phyloP scores from a whole-genome alignment of 2,797 vertebrate species.

The Holocentrus rufus region DNA sequence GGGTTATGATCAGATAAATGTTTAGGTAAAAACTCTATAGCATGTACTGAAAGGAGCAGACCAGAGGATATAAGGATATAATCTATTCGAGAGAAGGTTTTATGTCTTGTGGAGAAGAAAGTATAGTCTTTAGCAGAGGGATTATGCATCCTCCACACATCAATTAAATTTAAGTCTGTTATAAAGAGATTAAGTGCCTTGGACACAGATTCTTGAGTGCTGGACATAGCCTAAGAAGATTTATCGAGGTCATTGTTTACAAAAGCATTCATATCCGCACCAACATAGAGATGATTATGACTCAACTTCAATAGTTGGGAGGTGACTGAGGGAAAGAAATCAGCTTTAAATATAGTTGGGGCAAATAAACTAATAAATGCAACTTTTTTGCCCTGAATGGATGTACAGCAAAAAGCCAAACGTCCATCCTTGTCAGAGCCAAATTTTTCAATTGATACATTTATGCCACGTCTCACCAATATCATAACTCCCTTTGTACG shows the following conservation, averaged over 20 bases:
- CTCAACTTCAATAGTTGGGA: neutral
- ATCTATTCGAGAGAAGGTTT: conserved; percentile 21
- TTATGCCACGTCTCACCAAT: neutral
- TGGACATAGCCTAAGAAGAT: neutral
- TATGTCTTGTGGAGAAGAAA: conserved; percentile 16
- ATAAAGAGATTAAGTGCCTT: conserved; percentile 13
- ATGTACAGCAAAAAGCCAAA: neutral
- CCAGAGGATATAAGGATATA: conserved; percentile 20
- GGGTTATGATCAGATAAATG: conserved; percentile 20
- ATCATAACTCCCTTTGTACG: conserved; percentile 8
- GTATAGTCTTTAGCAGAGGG: conserved; percentile 10
- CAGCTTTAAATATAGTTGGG: neutral
- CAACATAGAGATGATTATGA: conserved; percentile 7
- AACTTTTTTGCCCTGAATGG: too few species aligned
- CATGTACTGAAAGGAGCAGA: neutral
- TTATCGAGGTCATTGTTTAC: conserved; percentile 3
- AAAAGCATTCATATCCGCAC: conserved; percentile 13
- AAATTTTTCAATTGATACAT: neutral
- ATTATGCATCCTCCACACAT: conserved; percentile 25
- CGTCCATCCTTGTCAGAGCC: neutral
- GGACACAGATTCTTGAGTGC: neutral
- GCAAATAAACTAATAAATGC: conserved; percentile 6
- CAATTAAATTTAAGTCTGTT: conserved; percentile 12
- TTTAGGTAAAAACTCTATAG: conserved; percentile 8
- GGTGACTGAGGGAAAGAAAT: conserved; percentile 11